A percentile compares a stretch with the other conserved stretches of the same genome.
phyloP scores from a whole-genome alignment of 2,888 invertebrate species.

The Ctenicera cuprea region DNA sequence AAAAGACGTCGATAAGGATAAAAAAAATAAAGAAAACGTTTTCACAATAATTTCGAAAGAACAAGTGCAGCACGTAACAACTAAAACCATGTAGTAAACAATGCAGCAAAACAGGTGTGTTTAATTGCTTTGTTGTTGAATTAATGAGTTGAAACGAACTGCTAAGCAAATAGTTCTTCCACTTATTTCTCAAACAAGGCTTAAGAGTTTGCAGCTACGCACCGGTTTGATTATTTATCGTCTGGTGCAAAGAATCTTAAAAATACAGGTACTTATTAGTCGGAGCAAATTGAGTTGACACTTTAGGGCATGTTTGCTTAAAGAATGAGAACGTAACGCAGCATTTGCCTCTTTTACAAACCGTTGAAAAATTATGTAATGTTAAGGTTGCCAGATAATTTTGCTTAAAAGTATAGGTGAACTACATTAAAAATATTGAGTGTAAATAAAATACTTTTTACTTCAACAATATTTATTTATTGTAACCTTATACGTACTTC shows the following conservation, averaged over 20 bases:
- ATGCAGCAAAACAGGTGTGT: conserved; percentile 26
- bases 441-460: no score
- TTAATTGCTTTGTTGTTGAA: conserved; percentile 34
- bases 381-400: no score
- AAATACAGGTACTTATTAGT: background rate
- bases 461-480: no score
- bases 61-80: background rate
- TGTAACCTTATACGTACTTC: no score
- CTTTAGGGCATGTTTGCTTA: background rate
- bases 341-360: no score
- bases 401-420: no score
- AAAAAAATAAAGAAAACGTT: no score
- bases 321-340: no score
- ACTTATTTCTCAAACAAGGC: conserved; percentile 11
- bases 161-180: conserved; percentile 18
- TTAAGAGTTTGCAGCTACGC: background rate
- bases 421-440: no score
- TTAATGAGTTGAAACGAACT: conserved; percentile 32
- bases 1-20: no score
- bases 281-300: background rate
- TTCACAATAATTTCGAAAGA: background rate
- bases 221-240: background rate
- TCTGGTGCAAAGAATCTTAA: background rate
- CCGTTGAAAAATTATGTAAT: no score
- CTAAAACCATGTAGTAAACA: background rate